A percentile compares a stretch with the other conserved stretches of the same genome.
These are phyloP conservation scores for Pyralis farinalis DNA, from an alignment of 2,888 invertebrate genomes.

Conservation along the genomic window DNA sequence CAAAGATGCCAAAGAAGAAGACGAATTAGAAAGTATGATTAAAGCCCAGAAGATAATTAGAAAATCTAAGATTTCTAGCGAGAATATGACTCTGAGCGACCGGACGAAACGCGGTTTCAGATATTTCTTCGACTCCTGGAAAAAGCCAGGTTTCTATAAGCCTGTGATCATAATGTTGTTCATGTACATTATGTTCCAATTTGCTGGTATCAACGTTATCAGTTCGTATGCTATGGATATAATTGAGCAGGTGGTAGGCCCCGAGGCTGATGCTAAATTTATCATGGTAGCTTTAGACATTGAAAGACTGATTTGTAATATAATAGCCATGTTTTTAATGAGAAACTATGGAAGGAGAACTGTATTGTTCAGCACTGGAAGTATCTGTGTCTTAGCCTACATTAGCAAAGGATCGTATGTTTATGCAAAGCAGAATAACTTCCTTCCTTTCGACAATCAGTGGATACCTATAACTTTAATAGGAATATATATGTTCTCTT, in stretches of 20 bases:
- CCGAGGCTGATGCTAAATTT: conserved; percentile 81
- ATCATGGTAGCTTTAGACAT: conserved; percentile 84
- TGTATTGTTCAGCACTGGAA: conserved; percentile 80
- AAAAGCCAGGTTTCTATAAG: conserved; percentile 79
- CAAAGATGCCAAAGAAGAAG: conserved; percentile 45
- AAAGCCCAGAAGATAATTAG: conserved; percentile 53
- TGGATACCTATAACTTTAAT: conserved; percentile 74
- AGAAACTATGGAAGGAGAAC: conserved; percentile 81
- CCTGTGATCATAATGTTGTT: conserved; percentile 82
- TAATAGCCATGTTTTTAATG: conserved; percentile 82
- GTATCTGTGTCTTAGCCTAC: conserved; percentile 81
- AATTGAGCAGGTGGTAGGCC: conserved; percentile 80
- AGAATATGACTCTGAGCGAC: conserved; percentile 32
- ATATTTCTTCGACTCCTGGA: conserved; percentile 45
- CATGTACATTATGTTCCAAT: conserved; percentile 84
- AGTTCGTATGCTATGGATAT: conserved; percentile 86
- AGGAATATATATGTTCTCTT: conserved; percentile 78
- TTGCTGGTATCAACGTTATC: conserved; percentile 86
- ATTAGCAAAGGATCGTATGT: conserved; percentile 73
- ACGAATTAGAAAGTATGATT: conserved; percentile 72
- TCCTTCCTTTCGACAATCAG: conserved; percentile 50
- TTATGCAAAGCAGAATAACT: conserved; percentile 47
- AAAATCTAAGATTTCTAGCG: conserved; percentile 48
- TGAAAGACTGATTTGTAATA: conserved; percentile 82
- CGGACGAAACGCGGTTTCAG: conserved; percentile 38